Conservation (phyloP, 1,140 invertebrate genomes). For the Cryptotermes secundus region DNA sequence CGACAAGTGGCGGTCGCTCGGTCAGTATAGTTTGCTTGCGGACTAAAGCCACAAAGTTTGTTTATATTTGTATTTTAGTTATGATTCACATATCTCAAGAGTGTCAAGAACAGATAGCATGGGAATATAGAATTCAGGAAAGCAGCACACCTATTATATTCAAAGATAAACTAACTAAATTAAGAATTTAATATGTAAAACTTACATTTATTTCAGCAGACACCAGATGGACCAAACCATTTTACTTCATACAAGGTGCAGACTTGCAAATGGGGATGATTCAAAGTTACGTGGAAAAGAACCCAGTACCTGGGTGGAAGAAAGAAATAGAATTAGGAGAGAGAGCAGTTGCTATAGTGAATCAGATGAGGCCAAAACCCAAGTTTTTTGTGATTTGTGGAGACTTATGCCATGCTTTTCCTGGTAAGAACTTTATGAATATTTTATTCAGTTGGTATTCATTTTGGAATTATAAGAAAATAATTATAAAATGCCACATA, state of each 20-base stretch:
- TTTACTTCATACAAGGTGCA: slow-evolving; percentile 55
- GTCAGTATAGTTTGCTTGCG: no score
- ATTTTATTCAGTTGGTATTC: not conserved
- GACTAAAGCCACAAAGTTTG: no score
- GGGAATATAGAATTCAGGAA: no score
- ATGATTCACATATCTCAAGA: no score
- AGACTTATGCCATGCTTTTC: slow-evolving; percentile 56
- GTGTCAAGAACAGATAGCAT: no score
- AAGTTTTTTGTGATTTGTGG: slow-evolving; percentile 59
- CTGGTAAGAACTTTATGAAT: slow-evolving; percentile 42
- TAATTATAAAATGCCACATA: no score
- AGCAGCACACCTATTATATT: no score
- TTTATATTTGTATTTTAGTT: no score
- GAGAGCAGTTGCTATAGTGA: slow-evolving; percentile 49
- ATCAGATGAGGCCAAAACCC: slow-evolving; percentile 53
- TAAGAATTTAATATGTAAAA: not conserved
- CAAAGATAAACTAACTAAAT: no score
- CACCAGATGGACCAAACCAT: slow-evolving; percentile 43
- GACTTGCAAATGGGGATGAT: slow-evolving; percentile 58
- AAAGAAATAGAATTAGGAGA: slow-evolving; percentile 51
- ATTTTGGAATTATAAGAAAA: no score
- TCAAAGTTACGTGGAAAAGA: slow-evolving; percentile 45
- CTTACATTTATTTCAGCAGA: slow-evolving; percentile 28
- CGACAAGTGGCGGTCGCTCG: no score
- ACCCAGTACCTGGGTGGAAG: slow-evolving; percentile 48